Conservation (phyloP, 2,888 invertebrate genomes). For the Vanessa cardui region DNA sequence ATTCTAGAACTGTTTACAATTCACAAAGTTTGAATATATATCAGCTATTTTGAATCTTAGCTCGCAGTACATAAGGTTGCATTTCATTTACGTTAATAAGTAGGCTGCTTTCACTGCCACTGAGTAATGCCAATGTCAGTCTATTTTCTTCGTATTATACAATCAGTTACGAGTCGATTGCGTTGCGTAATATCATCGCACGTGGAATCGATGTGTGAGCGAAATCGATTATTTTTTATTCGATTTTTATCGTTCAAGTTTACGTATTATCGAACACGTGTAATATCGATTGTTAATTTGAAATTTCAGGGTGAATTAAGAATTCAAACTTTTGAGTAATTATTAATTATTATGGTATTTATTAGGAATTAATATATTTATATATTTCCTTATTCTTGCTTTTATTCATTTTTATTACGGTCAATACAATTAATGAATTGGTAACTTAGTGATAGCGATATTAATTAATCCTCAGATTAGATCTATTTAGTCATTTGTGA, state of each 20-base stretch:
- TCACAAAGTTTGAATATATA: neutral
- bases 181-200: constrained; percentile 51
- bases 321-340: neutral
- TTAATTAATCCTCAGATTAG: too few relatives aligned
- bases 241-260: constrained; percentile 23
- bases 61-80: constrained; percentile 36
- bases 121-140: constrained; percentile 75
- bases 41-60: constrained; percentile 26
- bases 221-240: constrained; percentile 42
- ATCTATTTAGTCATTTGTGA: too few relatives aligned
- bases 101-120: constrained; percentile 68
- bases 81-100: constrained; percentile 36
- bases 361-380: too few relatives aligned
- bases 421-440: too few relatives aligned
- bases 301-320: neutral
- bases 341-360: neutral
- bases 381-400: too few relatives aligned
- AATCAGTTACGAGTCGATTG: constrained; percentile 57
- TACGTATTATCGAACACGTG: constrained; percentile 15
- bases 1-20: constrained; percentile 13
- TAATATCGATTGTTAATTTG: constrained; percentile 3
- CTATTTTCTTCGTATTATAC: constrained; percentile 71
- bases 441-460: too few relatives aligned
- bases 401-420: too few relatives aligned
- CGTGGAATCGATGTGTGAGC: constrained; percentile 40